Percentiles rank a stretch among this genome's conserved stretches.
These are phyloP conservation scores for Coptodon rendalli DNA, from an alignment of 2,113 vertebrate species.

Conservation along the genomic window DNA sequence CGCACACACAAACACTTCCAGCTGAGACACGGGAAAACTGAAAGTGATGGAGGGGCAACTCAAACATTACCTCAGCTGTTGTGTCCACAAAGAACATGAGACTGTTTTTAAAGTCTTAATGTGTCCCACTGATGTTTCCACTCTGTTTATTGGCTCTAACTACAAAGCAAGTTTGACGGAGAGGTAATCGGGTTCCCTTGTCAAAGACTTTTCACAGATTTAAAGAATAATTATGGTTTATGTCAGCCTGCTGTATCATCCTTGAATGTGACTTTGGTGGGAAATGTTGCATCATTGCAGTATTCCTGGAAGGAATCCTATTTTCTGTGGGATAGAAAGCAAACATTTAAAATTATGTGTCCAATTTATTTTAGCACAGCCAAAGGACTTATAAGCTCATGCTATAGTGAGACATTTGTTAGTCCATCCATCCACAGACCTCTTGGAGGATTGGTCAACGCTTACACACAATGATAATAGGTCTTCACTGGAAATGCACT, in stretches of 20 bases:
- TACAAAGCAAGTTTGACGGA: neutral
- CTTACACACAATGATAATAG: neutral
- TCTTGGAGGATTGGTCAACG: neutral
- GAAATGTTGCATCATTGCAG: neutral
- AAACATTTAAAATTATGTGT: neutral
- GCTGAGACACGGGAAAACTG: neutral
- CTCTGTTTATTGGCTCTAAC: neutral
- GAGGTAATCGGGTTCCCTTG: neutral
- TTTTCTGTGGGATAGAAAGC: neutral
- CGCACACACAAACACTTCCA: neutral
- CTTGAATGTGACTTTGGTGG: neutral
- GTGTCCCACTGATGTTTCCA: neutral
- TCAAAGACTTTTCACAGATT: neutral
- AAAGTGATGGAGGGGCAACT: neutral
- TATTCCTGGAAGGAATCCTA: neutral
- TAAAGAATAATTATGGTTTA: neutral
- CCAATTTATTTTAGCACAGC: accelerated
- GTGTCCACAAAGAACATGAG: neutral
- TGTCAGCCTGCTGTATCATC: neutral
- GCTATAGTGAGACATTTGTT: neutral
- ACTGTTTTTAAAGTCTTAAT: neutral
- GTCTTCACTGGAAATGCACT: neutral
- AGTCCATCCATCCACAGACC: too few relatives aligned
- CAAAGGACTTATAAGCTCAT: accelerated
- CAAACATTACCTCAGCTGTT: neutral